Conservation (phyloP, 64 coral and sea anemone species). For the Actinia tenebrosa region DNA sequence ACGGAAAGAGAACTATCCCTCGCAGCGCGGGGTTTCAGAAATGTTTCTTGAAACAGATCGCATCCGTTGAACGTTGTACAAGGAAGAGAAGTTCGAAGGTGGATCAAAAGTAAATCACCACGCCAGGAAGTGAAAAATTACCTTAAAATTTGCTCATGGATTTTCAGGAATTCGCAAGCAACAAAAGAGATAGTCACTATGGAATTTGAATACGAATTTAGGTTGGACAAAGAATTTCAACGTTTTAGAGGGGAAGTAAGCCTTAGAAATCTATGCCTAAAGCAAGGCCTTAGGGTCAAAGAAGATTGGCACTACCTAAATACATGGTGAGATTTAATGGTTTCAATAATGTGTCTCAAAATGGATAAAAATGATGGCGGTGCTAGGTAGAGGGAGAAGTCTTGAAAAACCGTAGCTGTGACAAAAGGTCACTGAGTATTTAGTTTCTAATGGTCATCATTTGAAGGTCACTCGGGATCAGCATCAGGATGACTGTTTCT, state of each 20-base stretch:
- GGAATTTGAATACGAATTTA: slow-evolving; percentile 7
- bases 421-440: slow-evolving; percentile 20
- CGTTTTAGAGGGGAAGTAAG: background rate
- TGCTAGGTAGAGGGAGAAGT: slow-evolving; percentile 2
- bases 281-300: slow-evolving; percentile 17
- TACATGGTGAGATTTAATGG: slow-evolving; percentile 31
- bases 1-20: slow-evolving; percentile 39
- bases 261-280: background rate
- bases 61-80: slow-evolving; percentile 10
- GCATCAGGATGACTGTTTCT: slow-evolving; percentile 23
- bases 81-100: background rate
- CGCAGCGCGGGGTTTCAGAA: slow-evolving; percentile 4
- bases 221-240: slow-evolving; percentile 1
- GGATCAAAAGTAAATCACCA: background rate
- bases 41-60: background rate
- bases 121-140: slow-evolving; percentile 1
- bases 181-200: slow-evolving; percentile 16
- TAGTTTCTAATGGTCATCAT: slow-evolving; percentile 36
- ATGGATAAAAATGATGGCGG: slow-evolving; percentile 13
- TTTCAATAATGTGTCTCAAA: background rate
- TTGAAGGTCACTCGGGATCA: slow-evolving; percentile 31
- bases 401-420: slow-evolving; percentile 16
- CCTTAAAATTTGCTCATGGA: background rate
- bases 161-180: slow-evolving; percentile 20
- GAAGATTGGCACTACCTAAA: slow-evolving; percentile 14